Evolutionary conservation across 2,888 invertebrate genomes (phyloP).

Genomic region (Frankliniella fusca): DNA sequence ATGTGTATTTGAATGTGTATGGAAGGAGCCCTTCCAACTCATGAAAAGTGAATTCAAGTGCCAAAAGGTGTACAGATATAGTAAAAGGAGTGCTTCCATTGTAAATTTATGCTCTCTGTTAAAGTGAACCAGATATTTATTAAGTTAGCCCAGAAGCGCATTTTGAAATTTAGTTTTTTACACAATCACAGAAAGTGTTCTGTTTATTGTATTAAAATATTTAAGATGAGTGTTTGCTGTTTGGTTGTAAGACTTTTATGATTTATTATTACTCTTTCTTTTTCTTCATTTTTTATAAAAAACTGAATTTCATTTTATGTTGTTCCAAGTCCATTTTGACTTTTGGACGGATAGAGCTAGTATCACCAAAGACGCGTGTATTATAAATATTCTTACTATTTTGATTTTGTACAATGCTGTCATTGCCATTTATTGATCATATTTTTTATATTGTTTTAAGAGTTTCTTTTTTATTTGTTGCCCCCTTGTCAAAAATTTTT

Average conservation of each 20-base stretch:
- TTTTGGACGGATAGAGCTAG: slow-evolving; percentile 22
- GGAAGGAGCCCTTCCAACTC: neutral
- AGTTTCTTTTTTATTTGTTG: slow-evolving; percentile 2
- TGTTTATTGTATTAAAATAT: slow-evolving; percentile 15
- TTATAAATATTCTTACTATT: slow-evolving; percentile 8
- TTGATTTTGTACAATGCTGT: neutral
- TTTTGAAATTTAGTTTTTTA: slow-evolving; percentile 23
- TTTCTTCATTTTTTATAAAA: neutral
- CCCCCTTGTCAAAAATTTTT: neutral
- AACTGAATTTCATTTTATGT: neutral
- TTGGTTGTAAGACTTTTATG: slow-evolving; percentile 12
- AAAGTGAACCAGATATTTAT: slow-evolving; percentile 16
- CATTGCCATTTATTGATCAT: slow-evolving; percentile 14
- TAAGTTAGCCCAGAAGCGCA: slow-evolving; percentile 24
- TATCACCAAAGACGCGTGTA: slow-evolving; percentile 16
- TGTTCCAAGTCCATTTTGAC: neutral
- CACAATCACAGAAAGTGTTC: slow-evolving; percentile 1
- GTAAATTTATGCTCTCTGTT: slow-evolving; percentile 23
- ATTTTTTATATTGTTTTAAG: slow-evolving; percentile 6
- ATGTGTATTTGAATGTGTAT: slow-evolving; percentile 20
- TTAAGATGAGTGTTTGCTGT: slow-evolving; percentile 21
- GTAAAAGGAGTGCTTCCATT: slow-evolving; percentile 25
- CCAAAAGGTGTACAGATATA: slow-evolving; percentile 14
- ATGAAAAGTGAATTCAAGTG: slow-evolving; percentile 17
- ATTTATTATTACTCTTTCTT: neutral